A percentile compares a stretch with the other conserved stretches of the same genome.
Conservation (phyloP, 2,888 invertebrate genomes). For the Exephanes ischioxanthus region DNA sequence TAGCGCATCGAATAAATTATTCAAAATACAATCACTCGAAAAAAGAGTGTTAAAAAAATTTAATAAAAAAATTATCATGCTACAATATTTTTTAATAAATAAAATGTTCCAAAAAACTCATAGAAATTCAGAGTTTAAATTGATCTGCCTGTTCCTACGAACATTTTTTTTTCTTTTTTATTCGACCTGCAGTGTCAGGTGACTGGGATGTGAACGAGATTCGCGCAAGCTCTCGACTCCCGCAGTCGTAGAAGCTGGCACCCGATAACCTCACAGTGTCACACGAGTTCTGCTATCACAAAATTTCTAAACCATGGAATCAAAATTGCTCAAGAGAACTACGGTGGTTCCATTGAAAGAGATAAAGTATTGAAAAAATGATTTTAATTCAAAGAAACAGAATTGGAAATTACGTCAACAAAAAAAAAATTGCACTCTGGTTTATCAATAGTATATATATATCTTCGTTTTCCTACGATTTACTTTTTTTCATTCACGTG, state of each 20-base stretch:
- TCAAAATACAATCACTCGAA: neutral
- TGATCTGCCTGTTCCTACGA: neutral
- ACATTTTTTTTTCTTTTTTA: neutral
- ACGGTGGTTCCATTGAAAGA: neutral
- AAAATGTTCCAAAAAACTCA: no score
- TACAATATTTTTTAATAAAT: neutral
- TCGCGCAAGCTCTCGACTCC: conserved; percentile 16
- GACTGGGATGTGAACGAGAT: conserved; percentile 5
- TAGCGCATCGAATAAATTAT: neutral
- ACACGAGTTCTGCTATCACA: neutral
- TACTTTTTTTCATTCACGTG: conserved; percentile 7
- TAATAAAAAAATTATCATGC: neutral
- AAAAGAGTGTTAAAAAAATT: neutral
- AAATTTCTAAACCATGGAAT: conserved; percentile 37
- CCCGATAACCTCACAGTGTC: conserved; percentile 12
- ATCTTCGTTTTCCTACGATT: neutral
- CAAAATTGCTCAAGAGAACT: neutral
- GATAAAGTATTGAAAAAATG: neutral
- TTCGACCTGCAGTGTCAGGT: neutral
- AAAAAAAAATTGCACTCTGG: neutral
- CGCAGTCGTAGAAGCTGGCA: conserved; percentile 7
- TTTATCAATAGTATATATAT: neutral
- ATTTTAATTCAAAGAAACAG: conserved; percentile 76
- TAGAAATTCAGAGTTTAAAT: neutral
- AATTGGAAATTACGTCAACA: neutral